Percentiles rank a stretch among this genome's conserved stretches.
These are phyloP conservation scores for Drosophila hamatofila DNA, from an alignment of 2,888 invertebrate genomes.

Conservation along the genomic window DNA sequence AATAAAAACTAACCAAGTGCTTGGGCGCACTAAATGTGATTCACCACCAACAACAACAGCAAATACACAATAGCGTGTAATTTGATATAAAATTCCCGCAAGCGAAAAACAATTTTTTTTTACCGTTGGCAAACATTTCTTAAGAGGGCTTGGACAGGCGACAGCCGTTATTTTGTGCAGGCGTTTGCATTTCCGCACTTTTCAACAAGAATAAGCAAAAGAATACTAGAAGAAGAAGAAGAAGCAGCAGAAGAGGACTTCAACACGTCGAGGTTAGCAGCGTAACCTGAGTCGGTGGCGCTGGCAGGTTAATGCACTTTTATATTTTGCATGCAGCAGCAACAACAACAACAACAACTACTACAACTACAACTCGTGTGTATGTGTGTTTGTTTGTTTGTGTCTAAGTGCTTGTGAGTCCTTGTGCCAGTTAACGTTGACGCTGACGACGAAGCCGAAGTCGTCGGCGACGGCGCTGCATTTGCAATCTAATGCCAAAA, in stretches of 20 bases:
- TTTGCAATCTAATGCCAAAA: conserved; percentile 48
- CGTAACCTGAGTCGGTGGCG: conserved; percentile 67
- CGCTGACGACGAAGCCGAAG: conserved; percentile 15
- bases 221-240: conserved; percentile 27
- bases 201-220: conserved; percentile 45
- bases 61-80: conserved; percentile 46
- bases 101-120: conserved; percentile 9
- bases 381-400: conserved; percentile 51
- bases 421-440: conserved; percentile 33
- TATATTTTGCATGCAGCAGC: conserved; percentile 54
- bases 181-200: conserved; percentile 69
- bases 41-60: conserved; percentile 43
- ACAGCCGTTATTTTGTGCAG: conserved; percentile 61
- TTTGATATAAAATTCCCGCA: conserved; percentile 68
- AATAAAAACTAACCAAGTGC: conserved; percentile 42
- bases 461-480: background rate
- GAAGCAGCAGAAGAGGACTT: conserved; percentile 17
- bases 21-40: conserved; percentile 40
- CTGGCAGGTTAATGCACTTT: conserved; percentile 74
- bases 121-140: conserved; percentile 40
- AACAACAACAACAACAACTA: conserved; percentile 4
- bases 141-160: conserved; percentile 19
- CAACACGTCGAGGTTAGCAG: conserved; percentile 43
- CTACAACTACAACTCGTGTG: conserved; percentile 26
- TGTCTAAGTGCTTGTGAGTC: conserved; percentile 76